A percentile compares a stretch with the other conserved stretches of the same genome.
Conservation (phyloP, 2,797 vertebrate genomes). For the Stomatorhinus walkeri region DNA sequence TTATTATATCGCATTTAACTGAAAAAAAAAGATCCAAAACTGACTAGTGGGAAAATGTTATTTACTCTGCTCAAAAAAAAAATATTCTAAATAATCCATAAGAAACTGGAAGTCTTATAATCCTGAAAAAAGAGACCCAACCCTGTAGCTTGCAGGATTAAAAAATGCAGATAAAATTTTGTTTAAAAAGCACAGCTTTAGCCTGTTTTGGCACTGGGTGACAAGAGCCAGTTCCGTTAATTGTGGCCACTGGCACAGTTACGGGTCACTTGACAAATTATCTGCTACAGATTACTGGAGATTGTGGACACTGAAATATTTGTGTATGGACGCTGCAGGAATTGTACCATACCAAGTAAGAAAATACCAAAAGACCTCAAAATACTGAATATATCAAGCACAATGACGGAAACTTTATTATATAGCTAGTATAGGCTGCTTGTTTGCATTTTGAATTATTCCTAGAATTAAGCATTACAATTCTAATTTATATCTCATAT, state of each 20-base stretch:
- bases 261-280: neutral
- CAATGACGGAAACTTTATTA: neutral
- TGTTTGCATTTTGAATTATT: neutral
- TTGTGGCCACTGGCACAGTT: neutral
- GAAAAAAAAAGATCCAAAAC: conserved; percentile 4
- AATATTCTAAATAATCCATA: neutral
- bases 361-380: neutral
- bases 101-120: neutral
- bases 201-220: neutral
- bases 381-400: neutral
- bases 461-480: neutral
- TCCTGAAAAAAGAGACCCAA: neutral
- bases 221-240: neutral
- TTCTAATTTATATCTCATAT: neutral
- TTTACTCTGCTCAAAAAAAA: neutral
- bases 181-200: neutral
- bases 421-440: neutral
- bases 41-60: neutral
- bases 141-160: neutral
- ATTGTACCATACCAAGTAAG: neutral
- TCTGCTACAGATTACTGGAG: neutral
- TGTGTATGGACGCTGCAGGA: neutral
- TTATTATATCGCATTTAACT: neutral
- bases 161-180: neutral
- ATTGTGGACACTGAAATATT: conserved; percentile 16